Evolutionary conservation across 2,797 vertebrate species (phyloP), one percentile per base, ranked within the genome.

Genomic region (Pangasius krempfi): DNA sequence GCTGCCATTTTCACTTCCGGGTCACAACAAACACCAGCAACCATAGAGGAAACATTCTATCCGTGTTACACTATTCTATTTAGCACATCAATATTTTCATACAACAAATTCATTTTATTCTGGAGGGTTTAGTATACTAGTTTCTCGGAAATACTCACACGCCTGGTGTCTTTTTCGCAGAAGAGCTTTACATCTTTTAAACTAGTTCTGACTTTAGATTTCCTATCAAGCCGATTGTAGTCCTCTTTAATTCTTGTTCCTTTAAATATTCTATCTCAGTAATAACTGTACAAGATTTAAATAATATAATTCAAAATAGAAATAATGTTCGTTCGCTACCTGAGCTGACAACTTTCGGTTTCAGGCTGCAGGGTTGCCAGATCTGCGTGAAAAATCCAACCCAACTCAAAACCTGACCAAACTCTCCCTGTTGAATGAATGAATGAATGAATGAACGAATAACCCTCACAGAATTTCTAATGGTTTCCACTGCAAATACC

Each of bases 361-460:
- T 60, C 27, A 60, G 12, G 0, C 22, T 4, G 5, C 37, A 16
- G 52, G 80, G 80, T 82, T 82, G 80, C 80, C 80, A 82, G 80
- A 62, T 20, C 12, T 10, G 0, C 0, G 20, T 0, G 1, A 2
- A 33, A 33, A 10, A n/a, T 16, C 70, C 18, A 20, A 1, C 14
- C 1, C 30, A 12, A 5, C 3, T 2, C 22, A 25, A 60, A 60
- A 80, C 54, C 18, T 37, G 27, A 33, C 4, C 20, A 12, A 22
- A 20, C 68, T 68, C n/a, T 47, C 47, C 7, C 47, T 47, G 47
- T 9, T 47, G 47, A 47, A 47, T 47, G 47, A 47, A 47, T 47
- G 44, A 47, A 47, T 47, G 44, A 47, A 47, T 47, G 40, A 44
- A 37, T 37, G 37, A 37, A 37, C 2, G 37, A 37, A 44, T 40